A percentile compares a stretch with the other conserved stretches of the same genome.
These are phyloP conservation scores for Berghia stephanieae DNA, from an alignment of 1,140 invertebrate genomes.

Conservation along the genomic window DNA sequence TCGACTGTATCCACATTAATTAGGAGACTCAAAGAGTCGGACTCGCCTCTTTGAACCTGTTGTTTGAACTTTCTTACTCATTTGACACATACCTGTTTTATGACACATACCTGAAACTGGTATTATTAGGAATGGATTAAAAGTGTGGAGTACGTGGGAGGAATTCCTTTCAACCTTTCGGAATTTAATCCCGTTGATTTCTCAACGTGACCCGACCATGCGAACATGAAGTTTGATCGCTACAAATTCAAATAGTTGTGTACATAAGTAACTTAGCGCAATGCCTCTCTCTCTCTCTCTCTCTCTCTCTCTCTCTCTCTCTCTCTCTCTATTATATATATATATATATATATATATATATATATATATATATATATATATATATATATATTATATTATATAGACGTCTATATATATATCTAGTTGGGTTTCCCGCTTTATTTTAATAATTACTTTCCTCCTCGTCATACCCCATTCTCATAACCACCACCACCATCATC, in stretches of 20 bases:
- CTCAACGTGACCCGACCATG: too few species aligned
- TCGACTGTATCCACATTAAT: too few species aligned
- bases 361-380: not conserved
- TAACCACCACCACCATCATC: not conserved
- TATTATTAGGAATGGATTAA: not conserved
- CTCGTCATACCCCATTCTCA: not conserved
- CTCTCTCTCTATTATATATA: too few species aligned
- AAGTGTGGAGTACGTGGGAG: not conserved
- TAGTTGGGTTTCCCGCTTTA: not conserved
- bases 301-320: conserved; percentile 7
- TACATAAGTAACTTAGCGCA: not conserved
- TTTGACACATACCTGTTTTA: too few species aligned
- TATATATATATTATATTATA: conserved; percentile 8
- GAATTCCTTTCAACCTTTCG: not conserved
- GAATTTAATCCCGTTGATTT: too few species aligned
- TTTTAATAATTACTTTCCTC: not conserved
- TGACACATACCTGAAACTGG: not conserved
- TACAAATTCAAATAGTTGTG: not conserved
- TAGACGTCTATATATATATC: conserved; percentile 17
- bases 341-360: too few species aligned
- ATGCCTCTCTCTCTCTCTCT: not conserved
- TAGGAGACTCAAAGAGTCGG: too few species aligned
- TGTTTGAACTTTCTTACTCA: too few species aligned
- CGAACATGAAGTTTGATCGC: not conserved
- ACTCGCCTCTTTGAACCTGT: too few species aligned